Percentiles rank a stretch among this genome's conserved stretches.
phyloP scores from a whole-genome alignment of 2,888 invertebrate species.

The Pammene aurita region DNA sequence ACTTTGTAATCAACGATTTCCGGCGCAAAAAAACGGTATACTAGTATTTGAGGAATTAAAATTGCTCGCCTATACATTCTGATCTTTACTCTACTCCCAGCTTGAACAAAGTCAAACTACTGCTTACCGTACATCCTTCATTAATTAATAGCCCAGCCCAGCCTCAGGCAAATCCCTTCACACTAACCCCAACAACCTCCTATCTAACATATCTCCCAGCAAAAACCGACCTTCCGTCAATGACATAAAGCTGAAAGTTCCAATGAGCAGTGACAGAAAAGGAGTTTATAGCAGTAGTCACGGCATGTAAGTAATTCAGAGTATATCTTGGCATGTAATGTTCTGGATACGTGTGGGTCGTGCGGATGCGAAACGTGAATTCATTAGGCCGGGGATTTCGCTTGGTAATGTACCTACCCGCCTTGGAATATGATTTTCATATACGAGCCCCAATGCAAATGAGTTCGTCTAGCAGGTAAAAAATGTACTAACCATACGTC shows the following conservation, averaged over 20 bases:
- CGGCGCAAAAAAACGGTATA: too few species aligned
- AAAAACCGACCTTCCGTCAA: not conserved
- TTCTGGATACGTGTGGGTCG: not conserved
- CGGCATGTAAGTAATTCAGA: constrained; percentile 9
- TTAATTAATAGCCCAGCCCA: constrained; percentile 21
- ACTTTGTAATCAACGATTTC: too few species aligned
- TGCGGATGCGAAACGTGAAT: not conserved
- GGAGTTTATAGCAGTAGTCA: not conserved
- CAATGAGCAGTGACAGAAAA: not conserved
- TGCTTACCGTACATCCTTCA: constrained; percentile 3
- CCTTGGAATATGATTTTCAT: not conserved
- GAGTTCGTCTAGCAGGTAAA: too few species aligned
- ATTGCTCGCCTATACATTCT: not conserved
- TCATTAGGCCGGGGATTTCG: not conserved
- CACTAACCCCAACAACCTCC: not conserved
- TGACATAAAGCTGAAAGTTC: not conserved
- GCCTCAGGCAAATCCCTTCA: constrained; percentile 13
- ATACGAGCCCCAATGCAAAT: too few species aligned
- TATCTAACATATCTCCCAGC: not conserved
- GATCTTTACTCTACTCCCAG: not conserved
- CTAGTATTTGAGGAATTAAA: too few species aligned
- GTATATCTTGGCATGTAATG: constrained; percentile 5
- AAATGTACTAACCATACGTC: too few species aligned
- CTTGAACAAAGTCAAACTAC: constrained; percentile 1
- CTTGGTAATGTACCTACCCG: not conserved